These are phyloP conservation scores for Mugil cephalus DNA, from an alignment of 2,113 vertebrate species.

Conservation along the genomic window DNA sequence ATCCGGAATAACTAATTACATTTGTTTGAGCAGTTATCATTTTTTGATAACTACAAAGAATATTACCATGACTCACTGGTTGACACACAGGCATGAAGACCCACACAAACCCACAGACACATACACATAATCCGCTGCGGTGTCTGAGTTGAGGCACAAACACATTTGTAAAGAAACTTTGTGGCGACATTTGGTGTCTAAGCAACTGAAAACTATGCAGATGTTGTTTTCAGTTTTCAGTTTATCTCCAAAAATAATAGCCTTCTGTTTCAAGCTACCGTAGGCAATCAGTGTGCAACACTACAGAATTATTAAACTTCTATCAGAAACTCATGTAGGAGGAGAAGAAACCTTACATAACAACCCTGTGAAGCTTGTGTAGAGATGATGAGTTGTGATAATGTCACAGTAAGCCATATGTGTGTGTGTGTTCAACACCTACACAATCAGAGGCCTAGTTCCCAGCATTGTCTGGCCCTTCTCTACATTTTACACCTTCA, in stretches of 20 bases:
- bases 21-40: constrained; percentile 68
- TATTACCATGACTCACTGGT: constrained; percentile 52
- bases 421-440: no score
- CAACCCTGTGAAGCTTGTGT: background rate
- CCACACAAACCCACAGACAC: background rate
- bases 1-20: constrained; percentile 57
- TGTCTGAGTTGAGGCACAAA: background rate
- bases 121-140: background rate
- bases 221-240: constrained; percentile 8
- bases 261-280: background rate
- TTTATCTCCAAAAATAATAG: background rate
- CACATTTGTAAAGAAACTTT: background rate
- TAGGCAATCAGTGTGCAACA: background rate
- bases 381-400: no score
- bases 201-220: background rate
- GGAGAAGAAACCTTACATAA: background rate
- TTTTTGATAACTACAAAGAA: constrained; percentile 24
- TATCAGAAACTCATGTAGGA: background rate
- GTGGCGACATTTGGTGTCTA: background rate
- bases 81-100: background rate
- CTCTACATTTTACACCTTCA: no score
- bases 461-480: no score
- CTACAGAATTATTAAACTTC: background rate
- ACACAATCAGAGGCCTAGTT: no score
- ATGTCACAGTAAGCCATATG: no score